Evolutionary conservation across 2,113 vertebrate species (phyloP).

Genomic region (Crotalus helleri): DNA sequence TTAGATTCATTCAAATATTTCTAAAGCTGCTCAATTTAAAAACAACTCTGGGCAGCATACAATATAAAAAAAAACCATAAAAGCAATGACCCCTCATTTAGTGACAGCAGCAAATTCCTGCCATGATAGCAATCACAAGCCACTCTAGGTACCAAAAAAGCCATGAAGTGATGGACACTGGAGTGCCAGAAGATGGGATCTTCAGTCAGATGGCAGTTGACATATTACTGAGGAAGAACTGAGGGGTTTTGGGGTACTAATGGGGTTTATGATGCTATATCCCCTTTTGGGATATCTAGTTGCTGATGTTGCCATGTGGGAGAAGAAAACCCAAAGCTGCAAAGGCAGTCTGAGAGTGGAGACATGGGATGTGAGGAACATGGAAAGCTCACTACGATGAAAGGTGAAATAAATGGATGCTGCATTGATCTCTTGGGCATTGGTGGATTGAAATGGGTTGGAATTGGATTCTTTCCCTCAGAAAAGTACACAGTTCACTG

Average conservation of each 20-base stretch:
- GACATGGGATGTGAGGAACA: not conserved
- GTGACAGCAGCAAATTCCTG: not conserved
- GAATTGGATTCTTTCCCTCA: not conserved
- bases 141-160: not conserved
- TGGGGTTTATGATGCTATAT: not conserved
- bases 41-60: not conserved
- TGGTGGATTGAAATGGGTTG: not conserved
- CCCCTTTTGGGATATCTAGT: not conserved
- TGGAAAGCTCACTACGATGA: not conserved
- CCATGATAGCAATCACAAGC: not conserved
- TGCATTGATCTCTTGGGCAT: not conserved
- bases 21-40: not conserved
- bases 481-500: too few species aligned
- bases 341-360: not conserved
- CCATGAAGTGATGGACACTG: not conserved
- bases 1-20: not conserved
- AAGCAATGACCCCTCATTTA: not conserved
- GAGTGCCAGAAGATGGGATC: not conserved
- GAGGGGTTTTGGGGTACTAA: not conserved
- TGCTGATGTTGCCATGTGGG: not conserved
- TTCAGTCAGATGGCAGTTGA: not conserved
- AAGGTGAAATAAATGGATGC: not conserved
- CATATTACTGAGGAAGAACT: not conserved
- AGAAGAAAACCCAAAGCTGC: not conserved
- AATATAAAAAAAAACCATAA: not conserved